Percentiles rank a stretch among this genome's conserved stretches.
Evolutionary conservation across 1,140 invertebrate species (phyloP).

Genomic region (Panonychus citri): DNA sequence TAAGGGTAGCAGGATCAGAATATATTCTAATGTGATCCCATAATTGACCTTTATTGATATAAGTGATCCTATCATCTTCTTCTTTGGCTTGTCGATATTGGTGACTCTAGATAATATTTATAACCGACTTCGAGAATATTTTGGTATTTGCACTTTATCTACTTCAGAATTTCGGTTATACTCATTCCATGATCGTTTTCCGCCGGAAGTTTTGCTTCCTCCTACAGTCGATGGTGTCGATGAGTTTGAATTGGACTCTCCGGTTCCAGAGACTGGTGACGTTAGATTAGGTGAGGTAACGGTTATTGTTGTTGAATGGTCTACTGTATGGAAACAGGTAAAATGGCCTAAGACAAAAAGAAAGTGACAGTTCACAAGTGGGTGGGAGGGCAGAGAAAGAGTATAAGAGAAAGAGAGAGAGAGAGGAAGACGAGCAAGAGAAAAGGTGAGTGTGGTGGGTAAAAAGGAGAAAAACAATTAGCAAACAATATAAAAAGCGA

Average conservation of each 20-base stretch:
- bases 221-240: constrained; percentile 1
- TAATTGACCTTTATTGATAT: constrained; percentile 98
- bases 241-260: constrained; percentile 2
- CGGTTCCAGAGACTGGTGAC: neutral
- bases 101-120: constrained; percentile 85
- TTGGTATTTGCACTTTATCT: constrained; percentile 89
- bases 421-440: neutral
- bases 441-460: no score
- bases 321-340: constrained; percentile 8
- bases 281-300: neutral
- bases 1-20: constrained; percentile 64
- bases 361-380: no score
- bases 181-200: constrained; percentile 25
- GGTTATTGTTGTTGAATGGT: constrained; percentile 8
- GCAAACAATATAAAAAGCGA: no score
- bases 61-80: constrained; percentile 95
- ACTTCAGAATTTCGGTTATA: constrained; percentile 74
- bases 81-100: constrained; percentile 87
- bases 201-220: constrained; percentile 6
- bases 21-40: constrained; percentile 87
- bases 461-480: no score
- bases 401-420: neutral
- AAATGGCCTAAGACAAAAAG: constrained; percentile 19
- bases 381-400: neutral
- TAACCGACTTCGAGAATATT: constrained; percentile 39